Evolutionary conservation across 53 echinoderm and acorn worm species (phyloP).

Genomic region (Hippasteria phrygiana): DNA sequence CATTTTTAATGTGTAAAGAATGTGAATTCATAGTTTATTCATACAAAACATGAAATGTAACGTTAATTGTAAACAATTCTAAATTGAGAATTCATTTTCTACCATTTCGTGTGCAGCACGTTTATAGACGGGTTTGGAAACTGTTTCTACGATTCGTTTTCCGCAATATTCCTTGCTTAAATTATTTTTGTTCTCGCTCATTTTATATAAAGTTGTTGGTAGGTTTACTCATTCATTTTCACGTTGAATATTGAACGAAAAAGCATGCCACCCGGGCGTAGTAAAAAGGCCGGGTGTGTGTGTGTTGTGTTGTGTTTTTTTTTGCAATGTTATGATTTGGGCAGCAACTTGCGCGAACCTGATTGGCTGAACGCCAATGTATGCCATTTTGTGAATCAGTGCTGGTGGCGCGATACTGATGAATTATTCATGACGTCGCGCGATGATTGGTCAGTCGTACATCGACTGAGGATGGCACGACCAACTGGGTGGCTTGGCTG

Average conservation of each 20-base stretch:
- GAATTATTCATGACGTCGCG: slow-evolving; percentile 24
- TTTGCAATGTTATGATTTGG: slow-evolving; percentile 46
- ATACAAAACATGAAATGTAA: no score
- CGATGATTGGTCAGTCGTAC: slow-evolving; percentile 35
- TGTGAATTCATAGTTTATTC: neutral
- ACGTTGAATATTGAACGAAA: no score
- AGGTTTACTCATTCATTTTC: no score
- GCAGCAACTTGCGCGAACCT: slow-evolving; percentile 6
- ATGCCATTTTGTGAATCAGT: slow-evolving; percentile 50
- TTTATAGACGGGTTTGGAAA: no score
- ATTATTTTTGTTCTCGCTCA: no score
- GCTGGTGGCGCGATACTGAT: slow-evolving; percentile 32
- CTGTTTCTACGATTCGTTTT: no score
- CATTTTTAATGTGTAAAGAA: neutral
- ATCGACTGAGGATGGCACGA: slow-evolving; percentile 49
- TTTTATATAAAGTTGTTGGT: no score
- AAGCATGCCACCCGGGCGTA: slow-evolving; percentile 29
- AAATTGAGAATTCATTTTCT: no score
- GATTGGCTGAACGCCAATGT: slow-evolving; percentile 14
- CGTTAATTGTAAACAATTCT: no score
- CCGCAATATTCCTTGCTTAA: no score
- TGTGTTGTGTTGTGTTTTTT: no score
- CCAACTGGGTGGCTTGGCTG: slow-evolving; percentile 26
- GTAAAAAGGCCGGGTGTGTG: slow-evolving; percentile 47
- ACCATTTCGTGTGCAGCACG: no score